Evolutionary conservation across 2,888 invertebrate genomes (phyloP), one percentile per base, ranked within the genome.

Genomic region (Ormyrus nitidulus): DNA sequence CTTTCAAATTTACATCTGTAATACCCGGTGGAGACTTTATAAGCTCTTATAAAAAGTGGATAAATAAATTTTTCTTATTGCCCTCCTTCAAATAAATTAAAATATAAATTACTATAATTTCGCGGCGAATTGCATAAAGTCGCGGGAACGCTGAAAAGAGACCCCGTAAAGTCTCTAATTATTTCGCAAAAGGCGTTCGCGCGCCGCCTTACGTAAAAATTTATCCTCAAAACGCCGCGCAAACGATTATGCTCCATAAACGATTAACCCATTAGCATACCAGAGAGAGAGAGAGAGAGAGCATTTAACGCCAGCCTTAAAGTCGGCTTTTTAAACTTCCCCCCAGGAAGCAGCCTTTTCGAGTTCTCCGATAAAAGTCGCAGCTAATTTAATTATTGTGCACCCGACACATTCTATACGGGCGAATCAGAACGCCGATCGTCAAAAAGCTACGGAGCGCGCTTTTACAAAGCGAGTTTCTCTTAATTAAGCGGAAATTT

Each of bases 401-500:
- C n/a, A 5, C 34, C 34, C 68, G 13, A 62, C 48, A 62, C 51
- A 69, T 48, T 62, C 56, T 62, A 70, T 56, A 64, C 13, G 8
- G 9, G 49, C 19, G 34, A 34, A 34, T 34, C 34, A 34, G 34
- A 34, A 3, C 34, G 34, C 34, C 34, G 34, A 34, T 34, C 34
- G 34, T 34, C 34, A 34, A 34, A 34, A 34, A 72, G n/a, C 61
- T 34, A 8, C 54, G 76, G 34, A 54, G 13, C 48, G n/a, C 46
- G 13, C 44, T 48, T 44, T n/a, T 49, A n/a, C 11, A n/a, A 76
- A 76, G 70, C 56, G 62, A 70, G 48, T 77, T 71, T 77, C 64
- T 77, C 58, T 44, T 51, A 65, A 77, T 71, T 77, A 71, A 65
- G 48, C 64, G 48, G 48, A 56, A 62, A 66, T 56, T 46, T 76